Base-by-base conservation (phyloP, 2,888 invertebrate species). In the Trachelus tabidus region DNA sequence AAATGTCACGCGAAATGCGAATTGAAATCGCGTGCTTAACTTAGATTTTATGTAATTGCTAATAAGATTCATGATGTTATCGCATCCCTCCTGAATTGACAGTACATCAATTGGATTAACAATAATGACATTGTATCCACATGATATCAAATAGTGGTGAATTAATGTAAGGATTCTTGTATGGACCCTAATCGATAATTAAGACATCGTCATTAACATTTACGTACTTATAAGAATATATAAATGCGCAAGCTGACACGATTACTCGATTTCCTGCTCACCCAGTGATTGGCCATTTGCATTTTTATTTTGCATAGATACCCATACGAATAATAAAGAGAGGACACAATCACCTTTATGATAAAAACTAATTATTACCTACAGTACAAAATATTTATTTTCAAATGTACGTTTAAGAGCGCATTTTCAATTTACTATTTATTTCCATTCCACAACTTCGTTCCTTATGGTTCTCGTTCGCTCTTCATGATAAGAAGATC, bases 161-260 rank as follows among this genome's bases (percentile, higher is more conserved):
- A 56, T 56, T 56, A 56, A 56, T 23, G 2, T 56, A 56, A 56
- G 2, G 56, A 56, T 56, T 56, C 56, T 23, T 56, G 56, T 56
- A 56, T 56, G 23, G 23, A 23, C 56, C 15, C 56, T 56, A 23
- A 56, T 56, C 56, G 56, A 23, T 56, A 56, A 56, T 23, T 56
- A 56, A 56, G 9, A 3, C 1, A 15, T 56, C 56, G 30, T 34
- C 30, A 30, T 75, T 31, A 31, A 68, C 31, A 75, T 75, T 75
- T 75, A 75, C 69, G 75, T 75, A 75, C 35, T 75, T 68, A 76
- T 69, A 37, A 69, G 71, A 73, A 73, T 73, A 73, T 73, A 73
- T 73, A 73, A 73, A 73, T 73, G 23, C 73, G 73, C 33, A 34
- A 73, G 23, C 56, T 56, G 56, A 23, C 56, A 56, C 56, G 56